Evolutionary conservation across 1,140 invertebrate species (phyloP).

Genomic region (Vanessa tameamea): DNA sequence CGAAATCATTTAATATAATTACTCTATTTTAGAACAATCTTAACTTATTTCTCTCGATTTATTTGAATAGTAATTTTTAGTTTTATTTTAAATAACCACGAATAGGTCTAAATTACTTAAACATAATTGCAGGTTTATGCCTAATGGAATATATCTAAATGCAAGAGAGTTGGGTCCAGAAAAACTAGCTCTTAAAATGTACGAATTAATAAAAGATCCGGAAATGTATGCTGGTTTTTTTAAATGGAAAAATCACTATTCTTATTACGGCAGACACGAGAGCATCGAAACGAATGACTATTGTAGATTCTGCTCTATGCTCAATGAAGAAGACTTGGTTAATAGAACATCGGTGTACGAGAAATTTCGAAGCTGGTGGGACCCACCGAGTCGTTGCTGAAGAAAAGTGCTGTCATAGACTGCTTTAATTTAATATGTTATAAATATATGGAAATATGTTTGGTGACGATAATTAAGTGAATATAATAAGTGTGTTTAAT

Average conservation of each 20-base stretch:
- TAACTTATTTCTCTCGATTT: too few relatives aligned
- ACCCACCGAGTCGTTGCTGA: conserved; percentile 44
- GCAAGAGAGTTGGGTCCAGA: conserved; percentile 51
- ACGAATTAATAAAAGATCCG: conserved; percentile 54
- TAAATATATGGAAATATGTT: too few relatives aligned
- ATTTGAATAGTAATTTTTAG: too few relatives aligned
- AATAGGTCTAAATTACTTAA: too few relatives aligned
- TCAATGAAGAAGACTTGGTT: conserved; percentile 53
- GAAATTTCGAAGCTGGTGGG: conserved; percentile 58
- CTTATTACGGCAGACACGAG: conserved; percentile 48
- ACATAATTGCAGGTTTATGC: conserved; percentile 64
- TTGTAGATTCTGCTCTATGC: conserved; percentile 57
- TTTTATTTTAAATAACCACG: too few relatives aligned
- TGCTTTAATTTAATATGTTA: too few relatives aligned
- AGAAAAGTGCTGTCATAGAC: too few relatives aligned
- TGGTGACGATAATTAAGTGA: too few relatives aligned
- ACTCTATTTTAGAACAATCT: not conserved
- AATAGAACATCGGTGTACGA: conserved; percentile 45
- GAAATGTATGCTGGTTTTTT: conserved; percentile 60
- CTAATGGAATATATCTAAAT: conserved; percentile 66
- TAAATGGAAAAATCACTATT: conserved; percentile 65
- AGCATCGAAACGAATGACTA: conserved; percentile 57
- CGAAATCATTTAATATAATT: not conserved
- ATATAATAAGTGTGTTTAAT: too few relatives aligned
- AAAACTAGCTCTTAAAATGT: conserved; percentile 56